Evolutionary conservation across 2,888 invertebrate species (phyloP).

Genomic region (Protophormia terraenovae): DNA sequence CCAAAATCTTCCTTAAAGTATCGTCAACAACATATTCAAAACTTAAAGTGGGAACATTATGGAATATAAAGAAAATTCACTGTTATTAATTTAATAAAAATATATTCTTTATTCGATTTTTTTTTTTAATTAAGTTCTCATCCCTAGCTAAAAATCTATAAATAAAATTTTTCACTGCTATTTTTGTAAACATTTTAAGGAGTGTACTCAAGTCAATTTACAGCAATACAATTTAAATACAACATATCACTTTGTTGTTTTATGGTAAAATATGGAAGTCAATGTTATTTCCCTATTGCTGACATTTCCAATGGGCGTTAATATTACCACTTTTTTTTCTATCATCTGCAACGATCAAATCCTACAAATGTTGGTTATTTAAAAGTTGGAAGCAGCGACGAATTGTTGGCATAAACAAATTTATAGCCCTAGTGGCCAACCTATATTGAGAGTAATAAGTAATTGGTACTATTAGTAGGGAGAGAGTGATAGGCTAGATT

Average conservation of each 20-base stretch:
- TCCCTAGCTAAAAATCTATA: too few species aligned
- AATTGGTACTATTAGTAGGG: too few species aligned
- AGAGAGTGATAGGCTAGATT: too few species aligned
- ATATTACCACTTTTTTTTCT: neutral
- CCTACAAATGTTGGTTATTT: neutral
- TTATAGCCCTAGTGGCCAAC: neutral
- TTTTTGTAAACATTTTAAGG: neutral
- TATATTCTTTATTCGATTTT: too few species aligned
- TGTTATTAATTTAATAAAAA: too few species aligned
- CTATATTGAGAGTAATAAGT: neutral
- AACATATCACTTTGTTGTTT: neutral
- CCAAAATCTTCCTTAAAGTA: too few species aligned
- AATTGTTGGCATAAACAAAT: neutral
- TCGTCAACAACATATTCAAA: too few species aligned
- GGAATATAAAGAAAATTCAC: too few species aligned
- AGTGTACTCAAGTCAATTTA: neutral
- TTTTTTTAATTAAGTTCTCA: too few species aligned
- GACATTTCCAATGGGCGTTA: constrained; percentile 29
- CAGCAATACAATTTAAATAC: neutral
- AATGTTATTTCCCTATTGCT: constrained; percentile 7
- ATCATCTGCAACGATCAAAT: neutral
- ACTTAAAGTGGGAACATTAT: too few species aligned
- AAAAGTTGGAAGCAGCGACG: neutral
- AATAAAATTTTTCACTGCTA: too few species aligned
- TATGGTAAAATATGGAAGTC: constrained; percentile 10